Evolutionary conservation across 1,140 invertebrate genomes (phyloP).

Genomic region (Achroia grisella): DNA sequence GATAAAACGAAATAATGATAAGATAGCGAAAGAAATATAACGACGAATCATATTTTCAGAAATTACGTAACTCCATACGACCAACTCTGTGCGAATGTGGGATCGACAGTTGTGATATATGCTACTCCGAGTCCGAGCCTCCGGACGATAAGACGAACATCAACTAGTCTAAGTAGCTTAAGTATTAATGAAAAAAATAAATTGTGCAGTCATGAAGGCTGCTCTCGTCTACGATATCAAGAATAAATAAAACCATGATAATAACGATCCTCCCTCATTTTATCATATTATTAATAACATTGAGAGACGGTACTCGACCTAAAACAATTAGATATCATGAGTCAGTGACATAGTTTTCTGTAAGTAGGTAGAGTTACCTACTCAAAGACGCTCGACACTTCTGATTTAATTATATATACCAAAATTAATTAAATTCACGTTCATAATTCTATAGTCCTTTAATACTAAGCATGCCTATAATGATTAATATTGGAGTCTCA

Average conservation of each 20-base stretch:
- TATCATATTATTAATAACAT: conserved; percentile 40
- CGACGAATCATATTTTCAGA: conserved; percentile 38
- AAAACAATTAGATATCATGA: conserved; percentile 33
- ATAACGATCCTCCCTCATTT: conserved; percentile 37
- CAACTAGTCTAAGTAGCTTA: conserved; percentile 42
- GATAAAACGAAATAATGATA: conserved; percentile 5
- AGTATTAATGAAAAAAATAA: neutral
- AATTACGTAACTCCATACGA: conserved; percentile 57
- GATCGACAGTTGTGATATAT: conserved; percentile 58
- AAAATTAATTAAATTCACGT: no score
- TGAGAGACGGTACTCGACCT: conserved; percentile 39
- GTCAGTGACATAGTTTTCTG: conserved; percentile 35
- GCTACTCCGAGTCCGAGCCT: conserved; percentile 60
- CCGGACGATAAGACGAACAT: conserved; percentile 56
- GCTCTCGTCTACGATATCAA: conserved; percentile 26
- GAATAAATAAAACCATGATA: conserved; percentile 45
- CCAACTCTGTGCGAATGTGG: conserved; percentile 62
- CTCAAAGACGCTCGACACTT: conserved; percentile 26
- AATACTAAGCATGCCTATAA: no score
- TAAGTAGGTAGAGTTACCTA: conserved; percentile 8
- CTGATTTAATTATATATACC: no score
- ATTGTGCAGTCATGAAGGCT: no score
- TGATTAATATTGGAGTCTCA: no score
- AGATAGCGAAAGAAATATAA: conserved; percentile 7
- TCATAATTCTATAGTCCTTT: no score